Conservation (phyloP, 2,888 invertebrate genomes). For the Eupelmus urozonus region DNA sequence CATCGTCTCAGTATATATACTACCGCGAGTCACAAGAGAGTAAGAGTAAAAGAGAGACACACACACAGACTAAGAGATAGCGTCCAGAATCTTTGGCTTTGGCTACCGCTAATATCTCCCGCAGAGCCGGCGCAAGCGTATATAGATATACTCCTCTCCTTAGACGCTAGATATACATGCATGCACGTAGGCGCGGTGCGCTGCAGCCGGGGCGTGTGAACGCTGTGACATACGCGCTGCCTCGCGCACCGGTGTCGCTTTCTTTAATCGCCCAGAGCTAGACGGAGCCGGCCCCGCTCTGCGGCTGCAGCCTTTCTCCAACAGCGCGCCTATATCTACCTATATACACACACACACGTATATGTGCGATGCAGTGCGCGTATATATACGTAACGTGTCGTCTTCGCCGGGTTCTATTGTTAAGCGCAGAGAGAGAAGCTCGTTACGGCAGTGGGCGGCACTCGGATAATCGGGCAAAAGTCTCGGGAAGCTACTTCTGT, state of each 20-base stretch:
- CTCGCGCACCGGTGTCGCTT: constrained; percentile 74
- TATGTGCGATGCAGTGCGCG: background rate
- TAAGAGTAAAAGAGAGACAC: constrained; percentile 1
- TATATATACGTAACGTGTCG: constrained; percentile 49
- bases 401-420: constrained; percentile 39
- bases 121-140: constrained; percentile 59
- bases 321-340: background rate
- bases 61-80: background rate
- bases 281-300: too few species aligned
- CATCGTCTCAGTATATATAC: background rate
- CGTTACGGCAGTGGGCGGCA: constrained; percentile 24
- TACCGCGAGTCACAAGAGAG: constrained; percentile 5
- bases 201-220: constrained; percentile 75
- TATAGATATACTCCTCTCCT: constrained; percentile 57
- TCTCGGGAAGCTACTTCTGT: constrained; percentile 2
- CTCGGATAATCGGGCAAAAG: constrained; percentile 10
- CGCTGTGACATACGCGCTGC: constrained; percentile 78
- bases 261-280: constrained; percentile 73
- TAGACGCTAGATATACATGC: constrained; percentile 69
- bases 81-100: background rate
- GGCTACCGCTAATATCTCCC: constrained; percentile 8
- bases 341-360: background rate
- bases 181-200: constrained; percentile 20
- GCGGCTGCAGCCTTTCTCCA: constrained; percentile 6
- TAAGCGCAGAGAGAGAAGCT: background rate